phyloP scores from a whole-genome alignment of 2,888 invertebrate genomes.

The Thymelicus lineola region DNA sequence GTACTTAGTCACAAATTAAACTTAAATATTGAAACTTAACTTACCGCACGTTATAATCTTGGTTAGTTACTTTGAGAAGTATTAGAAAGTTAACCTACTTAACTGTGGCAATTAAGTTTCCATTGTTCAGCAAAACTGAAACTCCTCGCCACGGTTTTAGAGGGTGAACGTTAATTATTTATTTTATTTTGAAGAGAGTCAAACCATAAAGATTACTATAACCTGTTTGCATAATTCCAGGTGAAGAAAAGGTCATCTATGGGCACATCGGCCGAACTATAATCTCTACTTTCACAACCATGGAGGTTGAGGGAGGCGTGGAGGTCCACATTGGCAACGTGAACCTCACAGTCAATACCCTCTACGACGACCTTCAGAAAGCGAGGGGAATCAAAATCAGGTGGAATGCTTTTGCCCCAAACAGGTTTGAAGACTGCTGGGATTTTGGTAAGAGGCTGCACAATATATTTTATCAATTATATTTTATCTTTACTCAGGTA shows the following conservation, averaged over 20 bases:
- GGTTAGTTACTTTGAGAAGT: too few species aligned
- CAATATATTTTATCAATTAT: too few species aligned
- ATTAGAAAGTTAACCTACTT: too few species aligned
- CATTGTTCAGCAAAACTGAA: too few species aligned
- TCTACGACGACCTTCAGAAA: constrained; percentile 54
- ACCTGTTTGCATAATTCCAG: constrained; percentile 32
- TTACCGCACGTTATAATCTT: too few species aligned
- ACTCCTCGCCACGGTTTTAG: too few species aligned
- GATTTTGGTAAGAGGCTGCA: constrained; percentile 72
- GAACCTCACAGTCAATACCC: constrained; percentile 63
- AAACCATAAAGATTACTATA: too few species aligned
- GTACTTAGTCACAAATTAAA: too few species aligned
- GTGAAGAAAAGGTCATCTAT: constrained; percentile 44
- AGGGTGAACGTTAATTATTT: too few species aligned
- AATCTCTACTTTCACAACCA: constrained; percentile 55
- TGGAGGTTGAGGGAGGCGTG: constrained; percentile 64
- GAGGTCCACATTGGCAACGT: constrained; percentile 59
- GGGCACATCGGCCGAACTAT: constrained; percentile 73
- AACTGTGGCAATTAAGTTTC: too few species aligned
- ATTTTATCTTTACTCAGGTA: not conserved
- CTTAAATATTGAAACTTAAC: too few species aligned
- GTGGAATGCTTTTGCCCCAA: constrained; percentile 61
- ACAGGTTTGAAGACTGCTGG: constrained; percentile 79
- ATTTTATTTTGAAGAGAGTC: too few species aligned
- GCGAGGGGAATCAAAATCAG: constrained; percentile 68